phyloP scores from a whole-genome alignment of 1,140 invertebrate genomes.

The Monomorium pharaonis region DNA sequence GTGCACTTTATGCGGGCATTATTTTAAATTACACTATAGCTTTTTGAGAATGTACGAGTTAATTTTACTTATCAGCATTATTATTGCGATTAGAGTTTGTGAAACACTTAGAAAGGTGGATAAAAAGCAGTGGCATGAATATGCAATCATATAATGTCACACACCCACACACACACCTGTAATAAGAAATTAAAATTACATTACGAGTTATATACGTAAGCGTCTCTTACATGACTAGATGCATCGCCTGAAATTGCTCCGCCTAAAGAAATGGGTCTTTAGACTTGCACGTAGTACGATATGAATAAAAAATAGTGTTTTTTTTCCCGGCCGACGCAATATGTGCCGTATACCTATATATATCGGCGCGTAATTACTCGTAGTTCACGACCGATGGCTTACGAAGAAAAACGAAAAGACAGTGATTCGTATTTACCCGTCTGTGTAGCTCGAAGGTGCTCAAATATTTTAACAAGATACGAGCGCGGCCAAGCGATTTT shows the following conservation, averaged over 20 bases:
- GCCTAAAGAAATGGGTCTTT: conserved; percentile 14
- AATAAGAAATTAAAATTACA: conserved; percentile 43
- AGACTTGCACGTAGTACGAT: not conserved
- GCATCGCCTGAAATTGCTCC: not conserved
- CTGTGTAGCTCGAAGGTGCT: not conserved
- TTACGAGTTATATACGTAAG: not conserved
- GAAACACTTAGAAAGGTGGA: not conserved
- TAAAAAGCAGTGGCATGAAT: not conserved
- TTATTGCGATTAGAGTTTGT: conserved; percentile 6
- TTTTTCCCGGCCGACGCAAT: not conserved
- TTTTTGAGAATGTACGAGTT: not conserved
- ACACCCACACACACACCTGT: not conserved
- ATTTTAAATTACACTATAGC: not conserved
- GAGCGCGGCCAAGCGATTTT: conserved; percentile 23
- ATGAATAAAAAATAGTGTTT: conserved; percentile 42
- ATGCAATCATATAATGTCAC: not conserved
- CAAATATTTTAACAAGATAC: conserved; percentile 53
- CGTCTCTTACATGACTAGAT: not conserved
- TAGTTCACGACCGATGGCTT: not conserved
- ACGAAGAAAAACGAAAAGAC: conserved; percentile 26
- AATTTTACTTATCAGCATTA: conserved; percentile 28
- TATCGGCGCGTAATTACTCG: conserved; percentile 20
- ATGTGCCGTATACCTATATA: not conserved
- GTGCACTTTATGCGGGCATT: not conserved
- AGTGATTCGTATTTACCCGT: conserved; percentile 40